Percentiles rank a stretch among this genome's conserved stretches.
Conservation (phyloP, 2,797 vertebrate species). For the Urocyon cinereoargenteus region DNA sequence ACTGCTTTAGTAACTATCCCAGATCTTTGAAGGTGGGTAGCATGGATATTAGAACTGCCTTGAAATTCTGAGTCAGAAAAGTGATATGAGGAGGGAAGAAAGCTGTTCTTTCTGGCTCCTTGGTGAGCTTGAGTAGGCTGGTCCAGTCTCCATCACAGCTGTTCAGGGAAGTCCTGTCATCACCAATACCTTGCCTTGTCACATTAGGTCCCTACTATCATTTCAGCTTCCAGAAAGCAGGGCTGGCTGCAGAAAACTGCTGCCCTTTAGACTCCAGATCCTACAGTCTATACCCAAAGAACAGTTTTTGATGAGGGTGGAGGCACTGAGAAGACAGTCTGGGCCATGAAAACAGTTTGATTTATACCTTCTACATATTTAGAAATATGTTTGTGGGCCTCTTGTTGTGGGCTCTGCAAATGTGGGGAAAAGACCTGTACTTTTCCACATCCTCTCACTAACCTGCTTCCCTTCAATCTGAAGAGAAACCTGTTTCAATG, state of each 20-base stretch:
- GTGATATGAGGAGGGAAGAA: neutral
- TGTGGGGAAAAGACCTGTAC: neutral
- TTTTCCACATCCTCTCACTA: neutral
- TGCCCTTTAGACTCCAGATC: too few relatives aligned
- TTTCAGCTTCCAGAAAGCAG: neutral
- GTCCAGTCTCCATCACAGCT: neutral
- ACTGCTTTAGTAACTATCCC: neutral
- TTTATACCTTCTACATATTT: neutral
- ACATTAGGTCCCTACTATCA: neutral
- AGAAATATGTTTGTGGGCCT: neutral
- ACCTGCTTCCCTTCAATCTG: neutral
- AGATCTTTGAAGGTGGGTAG: slow-evolving; percentile 2
- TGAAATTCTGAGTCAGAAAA: slow-evolving; percentile 21
- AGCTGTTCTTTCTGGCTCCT: neutral
- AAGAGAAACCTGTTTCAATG: neutral
- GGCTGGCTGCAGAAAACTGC: neutral
- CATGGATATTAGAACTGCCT: neutral
- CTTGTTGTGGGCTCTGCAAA: neutral
- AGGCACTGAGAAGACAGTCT: neutral
- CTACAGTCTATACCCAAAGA: too few relatives aligned
- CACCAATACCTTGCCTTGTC: neutral
- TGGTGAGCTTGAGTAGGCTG: neutral
- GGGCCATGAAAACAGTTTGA: neutral
- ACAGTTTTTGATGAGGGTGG: neutral
- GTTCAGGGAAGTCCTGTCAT: neutral